These are phyloP conservation scores for Entomyzon cyanotis DNA, from an alignment of 2,113 vertebrate genomes.

Conservation along the genomic window DNA sequence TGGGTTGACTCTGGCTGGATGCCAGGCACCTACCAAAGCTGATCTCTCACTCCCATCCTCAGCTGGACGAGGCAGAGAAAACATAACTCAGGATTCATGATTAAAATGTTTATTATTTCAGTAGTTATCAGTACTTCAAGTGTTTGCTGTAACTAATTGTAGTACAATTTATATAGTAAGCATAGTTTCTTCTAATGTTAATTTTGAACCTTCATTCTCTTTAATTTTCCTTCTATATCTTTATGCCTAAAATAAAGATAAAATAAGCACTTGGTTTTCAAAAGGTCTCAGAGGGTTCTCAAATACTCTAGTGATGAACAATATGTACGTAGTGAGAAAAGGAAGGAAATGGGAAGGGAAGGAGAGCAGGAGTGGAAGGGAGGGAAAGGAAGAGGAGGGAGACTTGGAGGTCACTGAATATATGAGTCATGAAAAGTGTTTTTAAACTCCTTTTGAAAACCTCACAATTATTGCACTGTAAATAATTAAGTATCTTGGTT, in stretches of 20 bases:
- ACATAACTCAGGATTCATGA: neutral
- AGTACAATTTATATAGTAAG: neutral
- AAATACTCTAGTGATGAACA: neutral
- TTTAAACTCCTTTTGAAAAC: neutral
- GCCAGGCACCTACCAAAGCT: neutral
- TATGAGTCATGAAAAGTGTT: neutral
- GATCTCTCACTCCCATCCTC: neutral
- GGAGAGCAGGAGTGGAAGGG: neutral
- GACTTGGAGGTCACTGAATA: neutral
- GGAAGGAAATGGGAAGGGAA: too few species aligned
- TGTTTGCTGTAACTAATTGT: neutral
- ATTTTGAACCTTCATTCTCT: neutral
- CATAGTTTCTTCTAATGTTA: neutral
- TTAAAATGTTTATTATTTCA: neutral
- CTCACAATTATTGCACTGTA: neutral
- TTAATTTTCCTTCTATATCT: neutral
- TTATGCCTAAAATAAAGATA: neutral
- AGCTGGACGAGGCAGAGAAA: neutral
- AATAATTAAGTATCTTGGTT: neutral
- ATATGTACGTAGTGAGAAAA: neutral
- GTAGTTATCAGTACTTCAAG: neutral
- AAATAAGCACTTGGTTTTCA: neutral
- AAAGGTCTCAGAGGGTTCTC: neutral
- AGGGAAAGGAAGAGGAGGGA: neutral
- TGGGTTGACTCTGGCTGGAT: neutral